Evolutionary conservation across 2,113 vertebrate genomes (phyloP).

Genomic region (Pangasianodon hypophthalmus): DNA sequence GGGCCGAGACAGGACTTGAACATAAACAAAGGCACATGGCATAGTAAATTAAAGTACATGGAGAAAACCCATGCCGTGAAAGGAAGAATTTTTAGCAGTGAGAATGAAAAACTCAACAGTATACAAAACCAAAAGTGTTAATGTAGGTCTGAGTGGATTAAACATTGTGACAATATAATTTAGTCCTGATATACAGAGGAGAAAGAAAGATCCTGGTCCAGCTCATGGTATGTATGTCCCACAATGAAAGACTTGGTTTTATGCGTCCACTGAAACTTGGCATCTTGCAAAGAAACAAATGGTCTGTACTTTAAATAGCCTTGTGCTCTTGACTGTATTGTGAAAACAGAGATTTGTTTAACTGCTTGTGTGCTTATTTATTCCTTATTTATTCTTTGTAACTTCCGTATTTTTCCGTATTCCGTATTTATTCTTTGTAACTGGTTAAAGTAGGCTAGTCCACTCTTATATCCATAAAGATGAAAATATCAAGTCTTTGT

Average conservation of each 20-base stretch:
- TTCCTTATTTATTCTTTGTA: neutral
- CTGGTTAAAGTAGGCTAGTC: neutral
- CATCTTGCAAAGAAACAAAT: slow-evolving; percentile 12
- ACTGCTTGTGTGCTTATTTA: slow-evolving; percentile 16
- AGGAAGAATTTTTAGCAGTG: neutral
- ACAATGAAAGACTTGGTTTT: slow-evolving; percentile 25
- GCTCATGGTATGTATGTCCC: neutral
- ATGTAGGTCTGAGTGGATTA: neutral
- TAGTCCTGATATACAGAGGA: neutral
- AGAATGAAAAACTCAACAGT: neutral
- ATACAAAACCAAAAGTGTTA: neutral
- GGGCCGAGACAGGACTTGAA: neutral
- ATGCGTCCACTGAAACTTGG: slow-evolving; percentile 31
- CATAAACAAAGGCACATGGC: neutral
- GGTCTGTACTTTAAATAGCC: slow-evolving; percentile 1
- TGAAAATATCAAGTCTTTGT: neutral
- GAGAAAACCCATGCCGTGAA: neutral
- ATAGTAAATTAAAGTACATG: neutral
- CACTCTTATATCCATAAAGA: neutral
- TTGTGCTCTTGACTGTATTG: neutral
- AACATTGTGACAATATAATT: neutral
- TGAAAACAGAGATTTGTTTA: slow-evolving; percentile 15
- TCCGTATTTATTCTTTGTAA: neutral
- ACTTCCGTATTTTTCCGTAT: too few species aligned
- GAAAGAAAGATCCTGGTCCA: neutral